Evolutionary conservation across 1,140 invertebrate species (phyloP).

Genomic region (Drosophila nigrodunni): DNA sequence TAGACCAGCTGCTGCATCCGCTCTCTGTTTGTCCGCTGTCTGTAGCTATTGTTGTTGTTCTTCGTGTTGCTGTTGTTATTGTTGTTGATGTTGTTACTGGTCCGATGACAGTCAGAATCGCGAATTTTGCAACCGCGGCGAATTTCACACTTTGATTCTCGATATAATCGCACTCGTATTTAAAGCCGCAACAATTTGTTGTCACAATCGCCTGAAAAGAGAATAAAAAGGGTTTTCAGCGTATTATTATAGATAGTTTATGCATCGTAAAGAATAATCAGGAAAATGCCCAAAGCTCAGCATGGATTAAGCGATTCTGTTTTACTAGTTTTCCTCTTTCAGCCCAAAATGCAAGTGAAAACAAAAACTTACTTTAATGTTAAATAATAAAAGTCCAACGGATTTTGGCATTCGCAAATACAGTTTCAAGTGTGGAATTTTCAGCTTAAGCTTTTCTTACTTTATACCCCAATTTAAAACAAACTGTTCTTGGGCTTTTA

Average conservation of each 20-base stretch:
- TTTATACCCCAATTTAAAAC: no score
- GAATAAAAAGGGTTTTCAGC: slow-evolving; percentile 8
- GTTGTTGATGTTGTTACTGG: slow-evolving; percentile 28
- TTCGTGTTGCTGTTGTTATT: slow-evolving; percentile 15
- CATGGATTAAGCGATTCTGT: slow-evolving; percentile 8
- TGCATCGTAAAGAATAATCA: slow-evolving; percentile 30
- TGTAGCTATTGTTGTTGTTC: slow-evolving; percentile 12
- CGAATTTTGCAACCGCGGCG: slow-evolving; percentile 40
- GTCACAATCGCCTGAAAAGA: slow-evolving; percentile 45
- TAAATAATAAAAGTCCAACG: no score
- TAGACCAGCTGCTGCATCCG: slow-evolving; percentile 41
- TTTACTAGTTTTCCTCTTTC: slow-evolving; percentile 6
- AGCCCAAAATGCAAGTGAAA: background rate
- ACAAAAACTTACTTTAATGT: no score
- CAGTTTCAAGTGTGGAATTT: no score
- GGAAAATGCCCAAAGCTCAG: slow-evolving; percentile 14
- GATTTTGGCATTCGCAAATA: no score
- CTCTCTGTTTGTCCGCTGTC: slow-evolving; percentile 21
- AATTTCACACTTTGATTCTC: slow-evolving; percentile 61
- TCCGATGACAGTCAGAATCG: slow-evolving; percentile 44
- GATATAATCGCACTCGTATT: slow-evolving; percentile 41
- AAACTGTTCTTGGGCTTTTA: background rate
- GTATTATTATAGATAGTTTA: slow-evolving; percentile 40
- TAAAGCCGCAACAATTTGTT: slow-evolving; percentile 54
- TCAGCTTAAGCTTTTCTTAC: no score